Evolutionary conservation across 92 coral and sea anemone genomes (phyloP), one percentile per base, ranked within the genome.

Genomic region (Heliopora coerulea): DNA sequence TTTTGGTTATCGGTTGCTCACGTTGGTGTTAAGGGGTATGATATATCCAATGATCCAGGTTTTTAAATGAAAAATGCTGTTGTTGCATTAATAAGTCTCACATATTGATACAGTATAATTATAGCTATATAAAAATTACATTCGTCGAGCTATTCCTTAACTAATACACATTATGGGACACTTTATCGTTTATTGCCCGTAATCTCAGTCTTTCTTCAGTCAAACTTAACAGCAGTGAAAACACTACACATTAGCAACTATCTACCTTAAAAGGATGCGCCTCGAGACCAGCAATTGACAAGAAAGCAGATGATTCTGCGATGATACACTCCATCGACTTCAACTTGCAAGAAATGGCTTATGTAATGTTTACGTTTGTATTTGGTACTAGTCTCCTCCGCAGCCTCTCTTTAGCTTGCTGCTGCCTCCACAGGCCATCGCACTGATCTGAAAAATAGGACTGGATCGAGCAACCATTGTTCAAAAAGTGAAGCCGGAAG

Each of bases 251-350:
- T 9, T 25, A 28, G 28, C 9, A 65, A 26, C 41, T n/a, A 52
- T 32, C 60, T 52, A 89, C 96, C 96, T 89, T 89, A 59, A 89
- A 89, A 69, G 90, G 82, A 60, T 89, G 74, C 31, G 74, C 59
- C 75, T 89, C 96, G 18, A 89, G 77, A 52, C 96, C 96, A 17
- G 84, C 84, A 33, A 88, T 88, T n/a, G 89, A 82, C 54, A 91
- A 67, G 59, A 46, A 67, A 23, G 12, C 20, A 2, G 74, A 67
- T 33, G 74, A 0, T 26, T 67, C 0, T 30, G 25, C 32, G 33
- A 67, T 18, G 25, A 67, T 49, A 14, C 58, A 46, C 13, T 67
- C 39, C 19, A 44, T 46, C n/a, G n/a, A n/a, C n/a, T n/a, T n/a
- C n/a, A n/a, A n/a, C n/a, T n/a, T n/a, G n/a, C n/a, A n/a, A n/a